phyloP scores from a whole-genome alignment of 2,888 invertebrate genomes.

The Adelphocoris suturalis region DNA sequence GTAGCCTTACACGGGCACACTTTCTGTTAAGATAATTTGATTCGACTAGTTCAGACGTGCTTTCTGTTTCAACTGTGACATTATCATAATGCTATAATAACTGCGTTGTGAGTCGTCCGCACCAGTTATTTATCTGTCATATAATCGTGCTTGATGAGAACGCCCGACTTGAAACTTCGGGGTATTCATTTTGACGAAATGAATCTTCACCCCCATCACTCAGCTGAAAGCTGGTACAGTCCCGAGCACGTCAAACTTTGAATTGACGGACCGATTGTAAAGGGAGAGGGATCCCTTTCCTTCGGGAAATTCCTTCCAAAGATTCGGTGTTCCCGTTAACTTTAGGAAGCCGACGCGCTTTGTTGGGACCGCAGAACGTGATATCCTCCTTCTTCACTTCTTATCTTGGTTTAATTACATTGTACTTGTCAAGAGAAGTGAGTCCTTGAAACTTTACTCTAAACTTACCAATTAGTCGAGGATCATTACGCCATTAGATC shows the following conservation, averaged over 20 bases:
- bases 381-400: background rate
- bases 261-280: slow-evolving; percentile 25
- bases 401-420: background rate
- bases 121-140: background rate
- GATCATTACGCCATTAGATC: background rate
- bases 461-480: background rate
- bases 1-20: too few species aligned
- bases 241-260: background rate
- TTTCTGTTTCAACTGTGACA: too few species aligned
- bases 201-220: background rate
- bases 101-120: too few species aligned
- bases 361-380: slow-evolving; percentile 9
- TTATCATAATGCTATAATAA: too few species aligned
- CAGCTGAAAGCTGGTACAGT: background rate
- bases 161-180: background rate
- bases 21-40: too few species aligned
- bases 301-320: background rate
- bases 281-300: slow-evolving; percentile 3
- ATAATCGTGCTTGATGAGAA: background rate
- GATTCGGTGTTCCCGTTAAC: background rate
- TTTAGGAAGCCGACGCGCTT: background rate
- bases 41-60: too few species aligned
- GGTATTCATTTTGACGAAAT: background rate
- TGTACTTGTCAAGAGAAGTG: background rate
- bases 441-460: background rate